Conservation (phyloP, 2,113 vertebrate genomes). For the Pluvialis apricaria region DNA sequence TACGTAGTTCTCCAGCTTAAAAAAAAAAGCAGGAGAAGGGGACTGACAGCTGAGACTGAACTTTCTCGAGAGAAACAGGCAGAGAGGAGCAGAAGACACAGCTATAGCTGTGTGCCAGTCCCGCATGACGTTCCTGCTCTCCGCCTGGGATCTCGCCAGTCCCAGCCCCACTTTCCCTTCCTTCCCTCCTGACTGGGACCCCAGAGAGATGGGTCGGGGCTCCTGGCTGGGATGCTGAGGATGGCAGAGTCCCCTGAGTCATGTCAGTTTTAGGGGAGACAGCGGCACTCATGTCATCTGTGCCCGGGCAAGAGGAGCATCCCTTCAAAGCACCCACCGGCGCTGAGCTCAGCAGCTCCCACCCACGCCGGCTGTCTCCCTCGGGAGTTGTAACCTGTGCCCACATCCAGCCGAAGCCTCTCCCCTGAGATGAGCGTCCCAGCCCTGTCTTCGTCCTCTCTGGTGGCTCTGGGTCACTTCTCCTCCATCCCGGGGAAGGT, state of each 20-base stretch:
- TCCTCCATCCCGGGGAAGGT: too few species aligned
- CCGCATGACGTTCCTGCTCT: not conserved
- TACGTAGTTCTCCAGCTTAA: conserved; percentile 50
- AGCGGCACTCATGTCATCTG: not conserved
- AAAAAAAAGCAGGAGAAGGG: not conserved
- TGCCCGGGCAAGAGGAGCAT: not conserved
- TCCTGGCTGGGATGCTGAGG: not conserved
- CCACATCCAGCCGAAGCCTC: not conserved
- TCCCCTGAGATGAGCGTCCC: not conserved
- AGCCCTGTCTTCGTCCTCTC: not conserved
- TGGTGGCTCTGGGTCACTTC: accelerated
- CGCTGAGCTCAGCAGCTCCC: not conserved
- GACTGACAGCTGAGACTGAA: not conserved
- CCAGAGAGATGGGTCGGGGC: not conserved
- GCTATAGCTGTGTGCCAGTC: accelerated
- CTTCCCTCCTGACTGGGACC: not conserved
- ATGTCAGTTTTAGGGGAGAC: not conserved
- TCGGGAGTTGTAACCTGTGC: not conserved
- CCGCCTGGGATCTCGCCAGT: not conserved
- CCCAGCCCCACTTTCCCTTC: not conserved
- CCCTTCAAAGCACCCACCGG: not conserved
- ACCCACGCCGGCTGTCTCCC: accelerated
- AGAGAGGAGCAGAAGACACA: not conserved
- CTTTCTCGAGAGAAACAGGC: not conserved
- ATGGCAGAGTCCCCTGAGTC: not conserved